These are phyloP conservation scores for Ormyrus labotus DNA, from an alignment of 2,888 invertebrate species.

Conservation along the genomic window DNA sequence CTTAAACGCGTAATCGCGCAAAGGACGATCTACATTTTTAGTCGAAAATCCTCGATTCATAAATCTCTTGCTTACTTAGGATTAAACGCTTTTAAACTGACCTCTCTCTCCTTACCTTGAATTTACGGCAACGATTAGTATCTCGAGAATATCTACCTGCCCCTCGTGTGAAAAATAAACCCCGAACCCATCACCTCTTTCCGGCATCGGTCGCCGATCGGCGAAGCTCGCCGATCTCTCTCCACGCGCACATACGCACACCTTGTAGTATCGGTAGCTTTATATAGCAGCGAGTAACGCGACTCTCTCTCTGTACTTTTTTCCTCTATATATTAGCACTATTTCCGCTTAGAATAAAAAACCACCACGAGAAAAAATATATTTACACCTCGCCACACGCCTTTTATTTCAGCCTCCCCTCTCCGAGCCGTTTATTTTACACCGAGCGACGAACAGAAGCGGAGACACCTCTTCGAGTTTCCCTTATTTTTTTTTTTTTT, in stretches of 20 bases:
- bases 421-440: conserved; percentile 16
- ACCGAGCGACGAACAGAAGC: conserved; percentile 3
- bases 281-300: conserved; percentile 16
- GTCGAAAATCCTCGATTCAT: background rate
- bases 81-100: background rate
- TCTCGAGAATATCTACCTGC: conserved; percentile 29
- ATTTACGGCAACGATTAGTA: conserved; percentile 43
- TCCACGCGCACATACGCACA: background rate
- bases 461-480: conserved; percentile 9
- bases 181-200: conserved; percentile 45
- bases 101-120: background rate
- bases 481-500: no score
- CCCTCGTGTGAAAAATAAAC: conserved; percentile 65
- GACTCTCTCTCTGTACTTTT: background rate
- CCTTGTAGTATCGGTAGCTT: background rate
- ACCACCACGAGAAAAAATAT: conserved; percentile 47
- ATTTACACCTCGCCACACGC: conserved; percentile 35
- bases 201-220: background rate
- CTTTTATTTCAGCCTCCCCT: background rate
- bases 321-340: background rate
- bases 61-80: conserved; percentile 6
- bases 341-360: conserved; percentile 31
- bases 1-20: background rate
- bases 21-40: conserved; percentile 30
- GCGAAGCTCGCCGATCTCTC: background rate